These are phyloP conservation scores for Tetheella fluctuosa DNA, from an alignment of 2,888 invertebrate genomes.

Conservation along the genomic window DNA sequence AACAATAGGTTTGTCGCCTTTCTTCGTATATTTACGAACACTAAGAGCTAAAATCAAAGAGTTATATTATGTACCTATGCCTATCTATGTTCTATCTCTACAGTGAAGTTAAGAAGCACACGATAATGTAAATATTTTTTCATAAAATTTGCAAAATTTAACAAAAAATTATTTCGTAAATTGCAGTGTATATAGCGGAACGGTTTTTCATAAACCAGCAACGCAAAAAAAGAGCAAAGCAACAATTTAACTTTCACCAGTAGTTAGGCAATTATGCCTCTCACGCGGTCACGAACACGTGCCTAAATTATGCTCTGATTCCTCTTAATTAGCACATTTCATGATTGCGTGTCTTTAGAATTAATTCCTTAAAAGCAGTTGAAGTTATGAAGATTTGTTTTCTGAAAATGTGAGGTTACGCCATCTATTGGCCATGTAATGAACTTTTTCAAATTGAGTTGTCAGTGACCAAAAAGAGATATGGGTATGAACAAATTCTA, in stretches of 20 bases:
- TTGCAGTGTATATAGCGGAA: conserved; percentile 48
- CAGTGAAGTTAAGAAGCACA: neutral
- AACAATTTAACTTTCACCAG: conserved; percentile 62
- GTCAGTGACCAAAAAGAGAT: neutral
- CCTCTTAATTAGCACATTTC: conserved; percentile 9
- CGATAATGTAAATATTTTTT: neutral
- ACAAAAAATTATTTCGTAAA: conserved; percentile 28
- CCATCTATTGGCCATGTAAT: neutral
- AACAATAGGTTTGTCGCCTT: too few relatives aligned
- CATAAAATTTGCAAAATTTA: neutral
- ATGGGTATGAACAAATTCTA: neutral
- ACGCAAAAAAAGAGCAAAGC: conserved; percentile 54
- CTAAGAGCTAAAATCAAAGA: too few relatives aligned
- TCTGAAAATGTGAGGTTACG: neutral
- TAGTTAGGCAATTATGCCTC: conserved; percentile 26
- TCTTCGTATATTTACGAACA: too few relatives aligned
- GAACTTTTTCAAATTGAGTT: neutral
- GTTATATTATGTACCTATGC: too few relatives aligned
- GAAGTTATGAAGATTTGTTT: neutral
- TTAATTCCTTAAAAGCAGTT: neutral
- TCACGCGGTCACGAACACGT: conserved; percentile 34
- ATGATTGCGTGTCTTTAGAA: neutral
- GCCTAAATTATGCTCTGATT: conserved; percentile 12
- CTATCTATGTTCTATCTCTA: neutral
- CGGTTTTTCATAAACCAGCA: conserved; percentile 59